These are phyloP conservation scores for Coracopsis vasa DNA, from an alignment of 2,113 vertebrate species.

Conservation along the genomic window DNA sequence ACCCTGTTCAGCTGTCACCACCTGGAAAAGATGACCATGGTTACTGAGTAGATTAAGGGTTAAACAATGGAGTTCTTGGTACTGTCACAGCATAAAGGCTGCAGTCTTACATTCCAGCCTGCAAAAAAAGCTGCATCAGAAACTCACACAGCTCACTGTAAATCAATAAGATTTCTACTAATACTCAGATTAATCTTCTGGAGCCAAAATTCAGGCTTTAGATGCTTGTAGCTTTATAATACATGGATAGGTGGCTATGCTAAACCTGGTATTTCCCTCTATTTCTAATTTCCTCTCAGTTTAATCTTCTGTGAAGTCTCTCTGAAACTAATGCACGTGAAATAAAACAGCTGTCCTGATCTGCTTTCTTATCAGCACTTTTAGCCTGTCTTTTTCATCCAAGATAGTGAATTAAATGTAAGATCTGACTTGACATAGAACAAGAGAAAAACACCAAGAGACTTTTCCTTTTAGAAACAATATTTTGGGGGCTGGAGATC, in stretches of 20 bases:
- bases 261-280: conserved; percentile 31
- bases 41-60: not conserved
- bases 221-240: conserved; percentile 4
- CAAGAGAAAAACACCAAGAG: conserved; percentile 43
- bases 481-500: conserved; percentile 23
- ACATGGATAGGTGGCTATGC: not conserved
- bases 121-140: not conserved
- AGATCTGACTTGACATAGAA: conserved; percentile 17
- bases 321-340: conserved; percentile 38
- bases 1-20: not conserved
- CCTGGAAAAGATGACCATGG: not conserved
- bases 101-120: not conserved
- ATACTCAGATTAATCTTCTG: conserved; percentile 15
- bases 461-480: conserved; percentile 33
- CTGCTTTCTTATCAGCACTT: conserved; percentile 54
- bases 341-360: conserved; percentile 35
- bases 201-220: conserved; percentile 1
- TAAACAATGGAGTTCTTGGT: not conserved
- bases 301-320: conserved; percentile 34
- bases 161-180: conserved; percentile 41
- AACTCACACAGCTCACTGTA: not conserved
- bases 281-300: conserved; percentile 45
- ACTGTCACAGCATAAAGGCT: not conserved
- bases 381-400: conserved; percentile 51
- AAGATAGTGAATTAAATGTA: conserved; percentile 39